These are phyloP conservation scores for Ochlodes sylvanus DNA, from an alignment of 2,888 invertebrate species.

Conservation along the genomic window DNA sequence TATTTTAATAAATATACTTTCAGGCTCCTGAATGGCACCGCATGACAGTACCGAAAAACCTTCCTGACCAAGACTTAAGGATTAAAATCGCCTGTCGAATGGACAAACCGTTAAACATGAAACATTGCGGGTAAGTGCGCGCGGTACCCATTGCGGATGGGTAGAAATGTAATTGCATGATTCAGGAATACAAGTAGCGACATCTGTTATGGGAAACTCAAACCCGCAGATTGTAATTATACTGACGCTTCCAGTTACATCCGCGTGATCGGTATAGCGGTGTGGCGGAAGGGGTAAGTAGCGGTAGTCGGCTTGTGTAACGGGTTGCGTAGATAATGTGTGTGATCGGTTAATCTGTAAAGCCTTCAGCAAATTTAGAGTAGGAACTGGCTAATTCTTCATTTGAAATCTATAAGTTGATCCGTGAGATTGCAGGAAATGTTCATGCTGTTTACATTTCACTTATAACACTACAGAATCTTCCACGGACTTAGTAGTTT, in stretches of 20 bases:
- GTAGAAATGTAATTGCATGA: not conserved
- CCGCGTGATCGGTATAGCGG: conserved; percentile 17
- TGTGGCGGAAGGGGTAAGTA: conserved; percentile 13
- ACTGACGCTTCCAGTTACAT: conserved; percentile 10
- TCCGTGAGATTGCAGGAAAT: too few species aligned
- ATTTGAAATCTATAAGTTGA: too few species aligned
- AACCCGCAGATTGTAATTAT: conserved; percentile 5
- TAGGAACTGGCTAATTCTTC: not conserved
- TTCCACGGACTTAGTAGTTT: too few species aligned
- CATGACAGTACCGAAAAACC: conserved; percentile 97
- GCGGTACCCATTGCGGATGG: not conserved
- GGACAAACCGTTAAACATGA: conserved; percentile 99
- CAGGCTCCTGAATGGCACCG: conserved; percentile 99
- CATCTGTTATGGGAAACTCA: conserved; percentile 5
- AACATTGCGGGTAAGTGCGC: conserved; percentile 94
- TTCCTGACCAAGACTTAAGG: conserved; percentile 97
- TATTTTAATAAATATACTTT: conserved; percentile 14
- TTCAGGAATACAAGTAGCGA: conserved; percentile 1
- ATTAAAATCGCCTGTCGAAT: conserved; percentile 99
- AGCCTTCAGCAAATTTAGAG: not conserved
- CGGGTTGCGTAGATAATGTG: not conserved
- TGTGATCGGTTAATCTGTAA: not conserved
- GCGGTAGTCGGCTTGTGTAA: not conserved
- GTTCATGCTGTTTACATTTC: too few species aligned
- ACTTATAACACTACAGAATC: too few species aligned